Conservation (phyloP, 2,113 vertebrate genomes). For the Indri indri region DNA sequence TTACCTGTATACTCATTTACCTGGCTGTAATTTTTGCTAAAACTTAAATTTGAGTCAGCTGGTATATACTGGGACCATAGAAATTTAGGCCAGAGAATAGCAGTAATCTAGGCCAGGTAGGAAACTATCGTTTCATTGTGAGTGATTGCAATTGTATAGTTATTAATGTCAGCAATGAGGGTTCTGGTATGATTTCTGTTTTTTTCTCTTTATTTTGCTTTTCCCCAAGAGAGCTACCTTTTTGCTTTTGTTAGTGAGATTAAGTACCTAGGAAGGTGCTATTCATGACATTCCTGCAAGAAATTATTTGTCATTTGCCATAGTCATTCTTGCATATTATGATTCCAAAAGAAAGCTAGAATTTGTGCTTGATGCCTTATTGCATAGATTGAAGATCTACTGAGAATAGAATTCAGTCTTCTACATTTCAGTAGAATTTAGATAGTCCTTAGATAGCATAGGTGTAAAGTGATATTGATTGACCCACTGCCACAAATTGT, state of each 20-base stretch:
- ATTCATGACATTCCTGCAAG: neutral
- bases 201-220: neutral
- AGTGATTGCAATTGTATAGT: neutral
- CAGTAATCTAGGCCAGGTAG: neutral
- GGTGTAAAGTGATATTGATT: neutral
- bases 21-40: constrained; percentile 9
- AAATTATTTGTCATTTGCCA: neutral
- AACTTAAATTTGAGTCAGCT: neutral
- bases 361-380: neutral
- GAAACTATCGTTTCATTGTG: neutral
- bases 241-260: neutral
- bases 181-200: neutral
- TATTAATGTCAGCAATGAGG: neutral
- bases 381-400: neutral
- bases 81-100: neutral
- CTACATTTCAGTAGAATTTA: neutral
- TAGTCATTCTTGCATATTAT: neutral
- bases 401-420: neutral
- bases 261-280: neutral
- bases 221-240: neutral
- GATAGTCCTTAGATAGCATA: neutral
- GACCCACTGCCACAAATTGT: neutral
- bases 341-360: constrained; percentile 19
- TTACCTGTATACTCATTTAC: neutral
- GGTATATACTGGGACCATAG: neutral